phyloP scores from a whole-genome alignment of 2,113 vertebrate genomes.

The Spea bombifrons region DNA sequence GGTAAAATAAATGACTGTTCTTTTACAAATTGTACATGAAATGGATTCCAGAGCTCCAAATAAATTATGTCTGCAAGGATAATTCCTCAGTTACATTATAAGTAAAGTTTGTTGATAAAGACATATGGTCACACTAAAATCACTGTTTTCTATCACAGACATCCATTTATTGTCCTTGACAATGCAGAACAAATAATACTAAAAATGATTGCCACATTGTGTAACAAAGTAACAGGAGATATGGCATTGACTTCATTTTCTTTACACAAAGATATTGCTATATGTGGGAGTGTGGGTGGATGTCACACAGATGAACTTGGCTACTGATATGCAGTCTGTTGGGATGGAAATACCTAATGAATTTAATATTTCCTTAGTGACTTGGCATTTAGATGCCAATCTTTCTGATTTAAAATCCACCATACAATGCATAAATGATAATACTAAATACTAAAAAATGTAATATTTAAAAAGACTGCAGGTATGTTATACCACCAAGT shows the following conservation, averaged over 20 bases:
- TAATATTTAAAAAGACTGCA: no score
- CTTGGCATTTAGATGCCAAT: no score
- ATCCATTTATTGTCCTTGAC: neutral
- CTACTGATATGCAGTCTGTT: neutral
- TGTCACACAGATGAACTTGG: neutral
- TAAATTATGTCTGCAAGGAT: neutral
- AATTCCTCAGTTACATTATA: neutral
- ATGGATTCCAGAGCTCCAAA: neutral
- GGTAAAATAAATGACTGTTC: neutral
- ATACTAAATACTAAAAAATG: no score
- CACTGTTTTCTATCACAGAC: neutral
- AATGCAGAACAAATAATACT: neutral
- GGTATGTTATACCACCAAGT: no score
- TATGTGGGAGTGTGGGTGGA: neutral
- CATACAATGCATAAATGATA: no score
- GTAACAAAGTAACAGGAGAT: no score
- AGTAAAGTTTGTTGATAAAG: neutral
- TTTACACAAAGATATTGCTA: neutral
- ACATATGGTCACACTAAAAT: neutral
- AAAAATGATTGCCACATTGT: neutral
- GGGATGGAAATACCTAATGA: neutral
- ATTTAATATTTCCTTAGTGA: neutral
- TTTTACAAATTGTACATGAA: neutral
- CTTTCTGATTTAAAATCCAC: no score
- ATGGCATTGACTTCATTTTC: neutral